Base-by-base conservation (phyloP, 2,113 vertebrate genomes). In the Scartelaos histophorus region DNA sequence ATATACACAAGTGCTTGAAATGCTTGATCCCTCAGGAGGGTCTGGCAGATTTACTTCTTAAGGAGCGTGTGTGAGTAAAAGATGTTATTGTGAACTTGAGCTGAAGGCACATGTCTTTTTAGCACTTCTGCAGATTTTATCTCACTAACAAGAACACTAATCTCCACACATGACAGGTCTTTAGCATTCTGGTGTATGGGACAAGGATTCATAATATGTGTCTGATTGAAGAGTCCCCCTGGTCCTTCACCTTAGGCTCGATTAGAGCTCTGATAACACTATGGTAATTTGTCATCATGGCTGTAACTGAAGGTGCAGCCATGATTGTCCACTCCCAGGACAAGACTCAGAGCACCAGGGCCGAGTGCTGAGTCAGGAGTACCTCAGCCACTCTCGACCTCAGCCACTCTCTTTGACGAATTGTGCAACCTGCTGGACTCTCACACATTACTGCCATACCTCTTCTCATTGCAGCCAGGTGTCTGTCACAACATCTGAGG, bases 281-380 rank as follows among this genome's bases (percentile, higher is more conserved):
- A 4, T 7, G 34, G 29, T 54, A 56, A 90, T 88, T 86, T 85
- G 69, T 80, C 82, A 77, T 83, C 80, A 49, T 85, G 88, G 82
- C 81, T 88, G 85, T 76, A 43, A 53, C 62, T 88, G 73, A 29
- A 45, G 65, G 12, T 29, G 61, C 69, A 57, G 68, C 74, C 13
- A 1, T 7, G 9, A 10, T 22, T 16, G 21, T n/a, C 53, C n/a
- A 24, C 43, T 69, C 81, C 34, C 15, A 67, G 71, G 82, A 66
- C 45, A 53, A 34, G 16, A 61, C 12, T 10, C 12, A 1, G 21
- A 64, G 22, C 57, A 60, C 15, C 58, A 58, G 13, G 5, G 51
- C 51, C 51, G 51, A 58, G 56, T 19, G 45, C 74, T 19, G 66
- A 66, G 61, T 58, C 19, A n/a, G 13, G 24, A 34, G 46, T 38